Evolutionary conservation across 2,888 invertebrate species (phyloP).

Genomic region (Noctua comes): DNA sequence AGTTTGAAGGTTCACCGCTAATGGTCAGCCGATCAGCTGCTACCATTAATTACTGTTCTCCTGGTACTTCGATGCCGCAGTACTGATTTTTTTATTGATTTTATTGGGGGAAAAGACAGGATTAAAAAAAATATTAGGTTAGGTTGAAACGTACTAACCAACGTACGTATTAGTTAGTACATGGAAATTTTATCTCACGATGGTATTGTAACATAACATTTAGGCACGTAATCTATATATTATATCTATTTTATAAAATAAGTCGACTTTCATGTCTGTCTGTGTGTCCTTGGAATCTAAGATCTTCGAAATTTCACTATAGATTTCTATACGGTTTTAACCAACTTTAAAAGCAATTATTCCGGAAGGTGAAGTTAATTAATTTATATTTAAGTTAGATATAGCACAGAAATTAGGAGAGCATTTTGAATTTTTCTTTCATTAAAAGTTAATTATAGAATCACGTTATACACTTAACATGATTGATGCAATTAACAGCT

Average conservation of each 20-base stretch:
- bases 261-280: not conserved
- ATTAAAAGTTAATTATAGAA: not conserved
- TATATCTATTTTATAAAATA: not conserved
- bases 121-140: not conserved
- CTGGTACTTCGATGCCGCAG: constrained; percentile 12
- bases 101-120: no score
- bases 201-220: not conserved
- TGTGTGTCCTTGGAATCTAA: not conserved
- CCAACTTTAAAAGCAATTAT: not conserved
- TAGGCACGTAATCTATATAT: not conserved
- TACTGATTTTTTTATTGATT: constrained; percentile 14
- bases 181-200: not conserved
- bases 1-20: constrained; percentile 37
- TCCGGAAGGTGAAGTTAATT: not conserved
- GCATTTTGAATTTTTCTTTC: not conserved
- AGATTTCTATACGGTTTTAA: not conserved
- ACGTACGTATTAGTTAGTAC: not conserved
- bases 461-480: not conserved
- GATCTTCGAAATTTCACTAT: not conserved
- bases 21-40: constrained; percentile 29
- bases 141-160: not conserved
- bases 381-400: not conserved
- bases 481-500: not conserved
- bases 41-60: constrained; percentile 43
- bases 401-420: not conserved